Evolutionary conservation across 2,888 invertebrate genomes (phyloP).

Genomic region (Meiosimyza decipiens): DNA sequence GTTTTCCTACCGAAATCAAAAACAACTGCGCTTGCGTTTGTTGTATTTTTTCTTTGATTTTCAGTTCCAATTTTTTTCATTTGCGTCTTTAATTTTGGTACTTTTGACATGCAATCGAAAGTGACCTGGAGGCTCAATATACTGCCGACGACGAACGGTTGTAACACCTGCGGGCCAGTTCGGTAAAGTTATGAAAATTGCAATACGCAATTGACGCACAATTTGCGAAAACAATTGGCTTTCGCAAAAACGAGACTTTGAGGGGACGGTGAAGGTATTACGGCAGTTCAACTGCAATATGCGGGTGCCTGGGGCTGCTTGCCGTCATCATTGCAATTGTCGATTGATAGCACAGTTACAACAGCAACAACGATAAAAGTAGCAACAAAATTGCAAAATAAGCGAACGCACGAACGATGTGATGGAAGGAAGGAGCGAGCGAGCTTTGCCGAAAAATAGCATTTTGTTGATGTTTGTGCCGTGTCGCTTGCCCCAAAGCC

Average conservation of each 20-base stretch:
- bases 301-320: slow-evolving; percentile 6
- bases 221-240: no score
- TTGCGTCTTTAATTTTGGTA: background rate
- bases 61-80: no score
- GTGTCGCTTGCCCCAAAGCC: background rate
- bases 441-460: background rate
- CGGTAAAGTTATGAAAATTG: no score
- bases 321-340: slow-evolving; percentile 29
- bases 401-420: background rate
- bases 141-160: background rate
- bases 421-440: background rate
- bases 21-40: slow-evolving; percentile 43
- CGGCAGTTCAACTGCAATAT: background rate
- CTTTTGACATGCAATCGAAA: slow-evolving; percentile 5
- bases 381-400: slow-evolving; percentile 27
- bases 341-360: slow-evolving; percentile 16
- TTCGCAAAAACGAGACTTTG: background rate
- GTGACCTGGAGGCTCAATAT: slow-evolving; percentile 9
- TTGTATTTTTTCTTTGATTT: slow-evolving; percentile 31
- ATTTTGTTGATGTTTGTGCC: background rate
- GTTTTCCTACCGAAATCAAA: slow-evolving; percentile 14
- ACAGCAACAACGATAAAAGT: background rate
- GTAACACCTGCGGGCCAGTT: background rate
- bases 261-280: background rate
- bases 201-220: no score